Evolutionary conservation across 1,140 invertebrate genomes (phyloP).

Genomic region (Agrypnia vestita): DNA sequence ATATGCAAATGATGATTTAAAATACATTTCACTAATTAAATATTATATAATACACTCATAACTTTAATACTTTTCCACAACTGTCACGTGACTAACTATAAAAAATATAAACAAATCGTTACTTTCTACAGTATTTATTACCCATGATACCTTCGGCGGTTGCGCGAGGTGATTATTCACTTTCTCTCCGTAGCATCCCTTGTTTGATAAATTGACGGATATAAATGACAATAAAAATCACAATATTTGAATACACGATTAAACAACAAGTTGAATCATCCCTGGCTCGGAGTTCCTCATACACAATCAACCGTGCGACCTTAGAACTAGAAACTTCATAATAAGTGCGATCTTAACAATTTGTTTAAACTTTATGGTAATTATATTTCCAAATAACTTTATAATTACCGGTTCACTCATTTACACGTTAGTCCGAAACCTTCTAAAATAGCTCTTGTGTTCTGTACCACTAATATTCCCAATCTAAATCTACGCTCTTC

Average conservation of each 20-base stretch:
- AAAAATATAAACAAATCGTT: slow-evolving; percentile 14
- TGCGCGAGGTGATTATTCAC: neutral
- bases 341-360: slow-evolving; percentile 58
- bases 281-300: slow-evolving; percentile 55
- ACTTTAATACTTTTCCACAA: slow-evolving; percentile 33
- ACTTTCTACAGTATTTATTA: neutral
- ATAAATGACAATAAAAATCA: neutral
- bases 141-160: neutral
- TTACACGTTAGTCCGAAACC: slow-evolving; percentile 19
- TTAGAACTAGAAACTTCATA: slow-evolving; percentile 54
- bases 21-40: slow-evolving; percentile 11
- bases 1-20: slow-evolving; percentile 1
- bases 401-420: slow-evolving; percentile 25
- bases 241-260: slow-evolving; percentile 5
- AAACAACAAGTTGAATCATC: slow-evolving; percentile 30
- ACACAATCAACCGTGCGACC: slow-evolving; percentile 49
- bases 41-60: neutral
- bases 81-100: slow-evolving; percentile 22
- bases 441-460: slow-evolving; percentile 47
- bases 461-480: slow-evolving; percentile 38
- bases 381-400: slow-evolving; percentile 32
- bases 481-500: slow-evolving; percentile 14
- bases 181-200: neutral
- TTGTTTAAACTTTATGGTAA: slow-evolving; percentile 49
- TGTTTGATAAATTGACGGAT: neutral